Percentiles rank a stretch among this genome's conserved stretches.
phyloP scores from a whole-genome alignment of 2,113 vertebrate genomes.

The Paracanthobrama guichenoti region DNA sequence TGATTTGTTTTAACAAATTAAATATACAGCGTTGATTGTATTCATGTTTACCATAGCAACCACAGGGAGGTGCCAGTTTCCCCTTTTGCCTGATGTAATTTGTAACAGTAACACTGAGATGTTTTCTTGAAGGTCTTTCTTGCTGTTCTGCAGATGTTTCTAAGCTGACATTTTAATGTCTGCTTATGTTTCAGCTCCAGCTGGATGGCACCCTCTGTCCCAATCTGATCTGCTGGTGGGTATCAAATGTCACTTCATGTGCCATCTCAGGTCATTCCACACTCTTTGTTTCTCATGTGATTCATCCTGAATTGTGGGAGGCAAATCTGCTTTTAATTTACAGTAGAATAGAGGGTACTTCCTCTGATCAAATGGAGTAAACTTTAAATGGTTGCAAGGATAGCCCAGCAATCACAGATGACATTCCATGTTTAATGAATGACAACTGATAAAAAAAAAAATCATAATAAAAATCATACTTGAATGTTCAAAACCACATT shows the following conservation, averaged over 20 bases:
- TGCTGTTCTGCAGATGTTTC: conserved; percentile 2
- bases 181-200: conserved; percentile 76
- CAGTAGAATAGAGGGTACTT: neutral
- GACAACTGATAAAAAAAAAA: neutral
- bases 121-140: neutral
- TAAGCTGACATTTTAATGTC: neutral
- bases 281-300: neutral
- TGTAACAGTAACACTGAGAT: neutral
- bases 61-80: neutral
- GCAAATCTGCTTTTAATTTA: neutral
- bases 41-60: neutral
- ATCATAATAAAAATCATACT: neutral
- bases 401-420: neutral
- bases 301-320: neutral
- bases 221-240: conserved; percentile 84
- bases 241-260: conserved; percentile 39
- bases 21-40: neutral
- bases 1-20: neutral
- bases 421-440: neutral
- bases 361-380: neutral
- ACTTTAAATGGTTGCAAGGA: neutral
- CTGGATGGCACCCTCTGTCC: conserved; percentile 82
- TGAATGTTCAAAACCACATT: too few species aligned
- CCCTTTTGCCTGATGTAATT: neutral
- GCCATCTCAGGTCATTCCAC: neutral